phyloP scores from a whole-genome alignment of 2,797 vertebrate species.

The Artibeus lituratus region DNA sequence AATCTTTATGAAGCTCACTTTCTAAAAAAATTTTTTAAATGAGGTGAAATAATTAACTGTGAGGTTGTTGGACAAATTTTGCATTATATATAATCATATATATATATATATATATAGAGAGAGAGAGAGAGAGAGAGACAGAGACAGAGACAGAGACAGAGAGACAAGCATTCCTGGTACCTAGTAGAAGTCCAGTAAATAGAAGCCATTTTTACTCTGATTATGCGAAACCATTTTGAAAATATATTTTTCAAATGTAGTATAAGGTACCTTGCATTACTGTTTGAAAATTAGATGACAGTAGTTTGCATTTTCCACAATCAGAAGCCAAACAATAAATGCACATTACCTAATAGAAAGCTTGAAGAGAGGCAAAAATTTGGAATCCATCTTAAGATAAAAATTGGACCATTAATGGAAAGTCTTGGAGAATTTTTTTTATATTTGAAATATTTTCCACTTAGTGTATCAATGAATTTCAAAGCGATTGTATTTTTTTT shows the following conservation, averaged over 20 bases:
- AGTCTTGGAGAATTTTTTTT: constrained; percentile 20
- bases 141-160: too few species aligned
- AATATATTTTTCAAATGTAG: background rate
- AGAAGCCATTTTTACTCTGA: background rate
- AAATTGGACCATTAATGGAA: constrained; percentile 49
- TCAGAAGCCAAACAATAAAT: constrained; percentile 35
- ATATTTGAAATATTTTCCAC: constrained; percentile 35
- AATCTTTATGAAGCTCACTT: constrained; percentile 1
- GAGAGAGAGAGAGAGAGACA: too few species aligned
- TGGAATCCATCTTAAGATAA: constrained; percentile 58
- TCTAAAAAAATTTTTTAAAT: background rate
- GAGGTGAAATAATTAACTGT: background rate
- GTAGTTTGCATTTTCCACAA: constrained; percentile 22
- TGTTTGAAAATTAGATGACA: constrained; percentile 52
- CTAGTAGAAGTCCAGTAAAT: background rate
- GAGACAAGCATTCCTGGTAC: background rate
- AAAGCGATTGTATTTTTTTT: constrained; percentile 33
- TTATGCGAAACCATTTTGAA: constrained; percentile 27
- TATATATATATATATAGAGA: background rate
- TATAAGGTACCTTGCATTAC: background rate
- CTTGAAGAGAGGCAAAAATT: constrained; percentile 39
- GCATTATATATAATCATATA: background rate
- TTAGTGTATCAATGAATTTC: constrained; percentile 55
- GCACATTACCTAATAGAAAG: background rate
- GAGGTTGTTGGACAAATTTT: background rate